Evolutionary conservation across 1,140 invertebrate species (phyloP).

Genomic region (Calephelis virginiensis): DNA sequence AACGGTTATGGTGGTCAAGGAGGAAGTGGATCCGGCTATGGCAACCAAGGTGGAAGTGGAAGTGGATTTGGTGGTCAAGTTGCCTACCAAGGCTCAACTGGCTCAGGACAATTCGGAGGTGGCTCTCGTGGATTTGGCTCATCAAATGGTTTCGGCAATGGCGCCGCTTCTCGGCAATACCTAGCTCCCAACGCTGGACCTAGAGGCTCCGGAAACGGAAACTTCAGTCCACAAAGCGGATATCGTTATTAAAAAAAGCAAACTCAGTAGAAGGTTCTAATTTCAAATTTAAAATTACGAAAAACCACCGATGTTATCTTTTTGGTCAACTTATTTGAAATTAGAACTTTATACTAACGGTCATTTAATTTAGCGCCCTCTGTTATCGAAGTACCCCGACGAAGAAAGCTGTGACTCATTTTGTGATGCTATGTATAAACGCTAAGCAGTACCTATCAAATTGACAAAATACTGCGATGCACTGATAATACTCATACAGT

Average conservation of each 20-base stretch:
- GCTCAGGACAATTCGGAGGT: slow-evolving; percentile 20
- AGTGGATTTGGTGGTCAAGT: slow-evolving; percentile 28
- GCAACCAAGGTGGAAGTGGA: slow-evolving; percentile 24
- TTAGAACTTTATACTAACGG: not conserved
- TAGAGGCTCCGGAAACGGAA: slow-evolving; percentile 58
- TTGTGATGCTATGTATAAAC: slow-evolving; percentile 41
- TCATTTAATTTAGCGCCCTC: slow-evolving; percentile 22
- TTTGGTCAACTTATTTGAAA: slow-evolving; percentile 4
- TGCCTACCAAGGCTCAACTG: slow-evolving; percentile 40
- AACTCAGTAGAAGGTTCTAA: slow-evolving; percentile 4
- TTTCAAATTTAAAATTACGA: slow-evolving; percentile 8
- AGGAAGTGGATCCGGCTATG: slow-evolving; percentile 35
- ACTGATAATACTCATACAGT: slow-evolving; percentile 37
- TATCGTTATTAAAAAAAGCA: slow-evolving; percentile 55
- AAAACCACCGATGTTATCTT: slow-evolving; percentile 29
- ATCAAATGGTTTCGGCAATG: slow-evolving; percentile 24
- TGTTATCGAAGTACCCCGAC: slow-evolving; percentile 32
- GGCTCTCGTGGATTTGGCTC: slow-evolving; percentile 24
- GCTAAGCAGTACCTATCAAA: not conserved
- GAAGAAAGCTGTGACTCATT: slow-evolving; percentile 49
- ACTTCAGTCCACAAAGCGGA: slow-evolving; percentile 67
- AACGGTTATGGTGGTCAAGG: slow-evolving; percentile 35
- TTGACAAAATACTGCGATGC: too few species aligned
- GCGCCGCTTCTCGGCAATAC: slow-evolving; percentile 62
- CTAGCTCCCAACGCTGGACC: slow-evolving; percentile 59